Percentiles rank a stretch among this genome's conserved stretches.
Evolutionary conservation across 2,113 vertebrate species (phyloP).

Genomic region (Gila orcuttii): DNA sequence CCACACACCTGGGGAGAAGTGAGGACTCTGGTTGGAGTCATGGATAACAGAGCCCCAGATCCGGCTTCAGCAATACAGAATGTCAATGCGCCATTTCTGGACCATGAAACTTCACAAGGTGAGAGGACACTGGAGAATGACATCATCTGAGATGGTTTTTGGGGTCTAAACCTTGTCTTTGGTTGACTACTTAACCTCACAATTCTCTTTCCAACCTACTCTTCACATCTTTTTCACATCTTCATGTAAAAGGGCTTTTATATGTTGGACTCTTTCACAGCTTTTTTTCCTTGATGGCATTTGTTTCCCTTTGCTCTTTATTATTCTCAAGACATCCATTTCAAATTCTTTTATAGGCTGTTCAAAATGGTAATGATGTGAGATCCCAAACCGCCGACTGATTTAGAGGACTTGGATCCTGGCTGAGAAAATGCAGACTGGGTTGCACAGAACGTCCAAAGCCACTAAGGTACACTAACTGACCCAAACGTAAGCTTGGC

Average conservation of each 20-base stretch:
- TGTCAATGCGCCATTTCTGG: conserved; percentile 39
- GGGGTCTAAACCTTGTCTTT: conserved; percentile 55
- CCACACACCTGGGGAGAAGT: conserved; percentile 56
- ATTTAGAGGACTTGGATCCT: conserved; percentile 21
- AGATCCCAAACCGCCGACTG: conserved; percentile 19
- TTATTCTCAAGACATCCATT: conserved; percentile 31
- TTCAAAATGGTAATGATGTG: conserved; percentile 47
- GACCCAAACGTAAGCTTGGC: neutral
- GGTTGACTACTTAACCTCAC: conserved; percentile 57
- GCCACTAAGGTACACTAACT: conserved; percentile 6
- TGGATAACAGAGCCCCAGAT: conserved; percentile 29
- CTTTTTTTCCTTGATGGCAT: conserved; percentile 30
- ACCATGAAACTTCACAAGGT: conserved; percentile 61
- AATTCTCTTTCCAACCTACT: conserved; percentile 51
- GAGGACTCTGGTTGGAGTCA: conserved; percentile 27
- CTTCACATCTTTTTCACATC: conserved; percentile 45
- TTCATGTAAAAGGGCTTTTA: conserved; percentile 48
- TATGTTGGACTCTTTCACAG: conserved; percentile 20
- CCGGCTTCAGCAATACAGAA: conserved; percentile 28
- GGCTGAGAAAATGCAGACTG: neutral
- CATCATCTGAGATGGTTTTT: conserved; percentile 50
- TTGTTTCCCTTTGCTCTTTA: conserved; percentile 29
- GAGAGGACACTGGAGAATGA: conserved; percentile 60
- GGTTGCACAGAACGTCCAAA: conserved; percentile 22
- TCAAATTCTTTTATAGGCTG: conserved; percentile 31